Base-by-base conservation (phyloP, 2,888 invertebrate species). In the Sceliomorpha sp. region DNA sequence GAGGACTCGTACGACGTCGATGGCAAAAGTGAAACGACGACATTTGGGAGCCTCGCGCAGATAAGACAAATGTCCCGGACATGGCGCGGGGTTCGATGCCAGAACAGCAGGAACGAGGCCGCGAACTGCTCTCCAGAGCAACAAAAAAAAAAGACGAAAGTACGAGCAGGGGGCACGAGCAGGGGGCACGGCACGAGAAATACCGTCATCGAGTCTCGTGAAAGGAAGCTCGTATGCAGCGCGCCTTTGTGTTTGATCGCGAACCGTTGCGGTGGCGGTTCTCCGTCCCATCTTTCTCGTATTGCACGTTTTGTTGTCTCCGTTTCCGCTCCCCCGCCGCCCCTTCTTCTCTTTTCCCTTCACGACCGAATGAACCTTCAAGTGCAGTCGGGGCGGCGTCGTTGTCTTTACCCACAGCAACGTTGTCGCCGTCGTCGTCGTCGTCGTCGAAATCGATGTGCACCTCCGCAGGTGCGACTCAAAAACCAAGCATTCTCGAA, bases 371-470 rank as follows among this genome's bases (percentile, higher is more conserved):
- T 47, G 47, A 47, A 47, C 31, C 47, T 58, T 58, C 58, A 47
- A 58, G 58, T 47, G 32, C 47, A 58, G 47, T 58, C 40, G 58
- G 47, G 37, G 45, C 31, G 45, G 56, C 58, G 39, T 45, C 58
- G 47, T 31, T 20, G 20, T 42, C 45, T 36, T 29, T n/a, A n/a
- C n/a, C n/a, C n/a, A n/a, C 44, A 34, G 39, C 42, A 55, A 37
- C 45, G 37, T 36, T 45, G 31, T 58, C 44, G 47, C 58, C 39
- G 58, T 58, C 58, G 47, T n/a, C n/a, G n/a, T n/a, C n/a, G n/a
- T n/a, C 47, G 58, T 58, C 47, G 45, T 47, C 47, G 47, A 58
- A 58, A 58, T 58, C 58, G 58, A 58, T 58, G 47, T 58, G 47
- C 47, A 32, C 58, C 58, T 47, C 31, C 39, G 58, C 39, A 20